Percentiles rank a stretch among this genome's conserved stretches.
Conservation (phyloP, 2,113 vertebrate species). For the Rhineura floridana region DNA sequence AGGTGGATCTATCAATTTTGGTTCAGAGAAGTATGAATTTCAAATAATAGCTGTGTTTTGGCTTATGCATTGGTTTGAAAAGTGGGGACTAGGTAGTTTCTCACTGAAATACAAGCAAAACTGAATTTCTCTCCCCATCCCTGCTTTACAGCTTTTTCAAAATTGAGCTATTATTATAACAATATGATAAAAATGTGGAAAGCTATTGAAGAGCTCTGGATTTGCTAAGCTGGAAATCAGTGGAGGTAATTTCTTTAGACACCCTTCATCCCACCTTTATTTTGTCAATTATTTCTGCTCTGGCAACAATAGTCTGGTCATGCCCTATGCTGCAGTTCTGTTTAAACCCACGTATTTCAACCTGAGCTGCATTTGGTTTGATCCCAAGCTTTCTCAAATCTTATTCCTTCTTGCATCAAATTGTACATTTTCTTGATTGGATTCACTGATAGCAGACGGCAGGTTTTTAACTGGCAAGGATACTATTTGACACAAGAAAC, state of each 20-base stretch:
- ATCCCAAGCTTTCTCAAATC: constrained; percentile 6
- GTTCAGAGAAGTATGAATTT: no score
- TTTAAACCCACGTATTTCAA: not conserved
- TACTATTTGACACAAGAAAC: constrained; percentile 28
- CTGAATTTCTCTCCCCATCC: no score
- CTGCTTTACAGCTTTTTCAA: no score
- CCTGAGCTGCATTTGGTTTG: constrained; percentile 6
- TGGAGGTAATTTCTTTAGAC: not conserved
- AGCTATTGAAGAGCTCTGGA: not conserved
- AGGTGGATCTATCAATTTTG: no score
- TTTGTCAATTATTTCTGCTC: not conserved
- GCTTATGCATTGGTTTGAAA: no score
- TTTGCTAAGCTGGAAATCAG: not conserved
- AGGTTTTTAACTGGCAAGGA: constrained; percentile 30
- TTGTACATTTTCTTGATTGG: constrained; percentile 22
- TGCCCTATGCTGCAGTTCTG: not conserved
- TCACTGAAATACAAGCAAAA: no score
- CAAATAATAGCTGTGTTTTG: no score
- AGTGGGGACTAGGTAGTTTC: no score
- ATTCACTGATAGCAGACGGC: not conserved
- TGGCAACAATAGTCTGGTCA: not conserved
- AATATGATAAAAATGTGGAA: not conserved
- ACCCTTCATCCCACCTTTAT: not conserved
- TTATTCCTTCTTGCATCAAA: not conserved
- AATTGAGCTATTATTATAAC: not conserved